Conservation (phyloP, 2,888 invertebrate species). For the Andricus curvator region DNA sequence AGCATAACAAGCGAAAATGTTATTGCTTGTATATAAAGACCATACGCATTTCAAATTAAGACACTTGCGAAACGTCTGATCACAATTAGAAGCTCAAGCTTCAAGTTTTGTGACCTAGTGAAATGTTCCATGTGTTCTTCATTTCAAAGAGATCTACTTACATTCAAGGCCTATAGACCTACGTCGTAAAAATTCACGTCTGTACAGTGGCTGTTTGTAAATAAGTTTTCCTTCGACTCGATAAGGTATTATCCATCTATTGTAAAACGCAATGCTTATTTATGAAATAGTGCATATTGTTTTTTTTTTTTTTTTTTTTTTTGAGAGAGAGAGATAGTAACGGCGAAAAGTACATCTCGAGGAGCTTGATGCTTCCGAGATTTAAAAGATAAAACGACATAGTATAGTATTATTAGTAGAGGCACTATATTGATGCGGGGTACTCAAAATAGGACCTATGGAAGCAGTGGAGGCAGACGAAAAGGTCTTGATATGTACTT, state of each 20-base stretch:
- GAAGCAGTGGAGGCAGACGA: constrained; percentile 29
- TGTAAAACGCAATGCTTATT: constrained; percentile 68
- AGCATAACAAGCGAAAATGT: constrained; percentile 17
- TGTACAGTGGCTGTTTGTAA: constrained; percentile 61
- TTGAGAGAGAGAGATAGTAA: constrained; percentile 55
- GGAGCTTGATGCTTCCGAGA: constrained; percentile 55
- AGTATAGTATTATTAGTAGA: constrained; percentile 27
- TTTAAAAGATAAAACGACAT: constrained; percentile 18
- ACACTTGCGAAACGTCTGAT: not conserved
- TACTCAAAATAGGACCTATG: constrained; percentile 50
- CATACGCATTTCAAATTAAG: constrained; percentile 2
- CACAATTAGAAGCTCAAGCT: not conserved
- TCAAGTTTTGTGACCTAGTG: not conserved
- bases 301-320: constrained; percentile 65
- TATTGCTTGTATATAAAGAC: constrained; percentile 26
- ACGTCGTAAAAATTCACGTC: constrained; percentile 36
- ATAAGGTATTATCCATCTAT: constrained; percentile 65
- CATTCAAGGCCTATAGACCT: constrained; percentile 29
- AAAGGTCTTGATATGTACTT: constrained; percentile 35
- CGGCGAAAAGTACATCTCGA: constrained; percentile 39
- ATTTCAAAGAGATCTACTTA: constrained; percentile 39
- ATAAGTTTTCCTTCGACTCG: constrained; percentile 66
- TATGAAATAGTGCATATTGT: constrained; percentile 71
- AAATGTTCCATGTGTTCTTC: constrained; percentile 43
- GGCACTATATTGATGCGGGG: constrained; percentile 45